A percentile compares a stretch with the other conserved stretches of the same genome.
These are phyloP conservation scores for Eupithecia pulchellata DNA, from an alignment of 2,888 invertebrate species.

Conservation along the genomic window DNA sequence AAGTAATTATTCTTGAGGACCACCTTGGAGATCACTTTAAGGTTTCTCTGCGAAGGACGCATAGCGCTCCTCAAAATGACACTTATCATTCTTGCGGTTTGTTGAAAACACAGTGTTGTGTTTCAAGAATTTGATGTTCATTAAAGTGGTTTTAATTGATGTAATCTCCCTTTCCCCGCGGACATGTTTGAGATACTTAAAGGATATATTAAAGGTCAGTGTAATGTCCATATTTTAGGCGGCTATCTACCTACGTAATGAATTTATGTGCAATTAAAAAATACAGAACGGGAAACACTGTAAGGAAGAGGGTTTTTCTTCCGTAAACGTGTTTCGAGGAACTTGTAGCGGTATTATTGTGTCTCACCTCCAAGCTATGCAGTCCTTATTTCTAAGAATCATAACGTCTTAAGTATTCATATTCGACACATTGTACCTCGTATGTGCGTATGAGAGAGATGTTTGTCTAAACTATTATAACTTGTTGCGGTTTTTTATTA, in stretches of 20 bases:
- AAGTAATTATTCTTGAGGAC: constrained; percentile 67
- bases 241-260: constrained; percentile 33
- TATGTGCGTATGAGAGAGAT: no score
- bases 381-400: background rate
- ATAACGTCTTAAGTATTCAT: background rate
- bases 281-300: constrained; percentile 46
- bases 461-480: background rate
- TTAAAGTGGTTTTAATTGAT: constrained; percentile 43
- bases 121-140: constrained; percentile 46
- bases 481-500: background rate
- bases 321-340: constrained; percentile 49
- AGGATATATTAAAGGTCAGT: constrained; percentile 44
- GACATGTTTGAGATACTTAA: constrained; percentile 44
- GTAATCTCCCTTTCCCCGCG: constrained; percentile 43
- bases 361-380: constrained; percentile 29
- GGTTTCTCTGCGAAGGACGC: constrained; percentile 67
- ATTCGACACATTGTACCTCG: background rate
- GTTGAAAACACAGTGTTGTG: constrained; percentile 44
- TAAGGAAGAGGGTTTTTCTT: constrained; percentile 47
- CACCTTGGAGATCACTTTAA: constrained; percentile 69
- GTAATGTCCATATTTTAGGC: constrained; percentile 40
- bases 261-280: constrained; percentile 45
- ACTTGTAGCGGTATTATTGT: constrained; percentile 52
- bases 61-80: constrained; percentile 40
- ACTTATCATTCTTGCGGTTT: constrained; percentile 50